Evolutionary conservation across 92 coral and sea anemone species (phyloP).

Genomic region (Ricordea florida): DNA sequence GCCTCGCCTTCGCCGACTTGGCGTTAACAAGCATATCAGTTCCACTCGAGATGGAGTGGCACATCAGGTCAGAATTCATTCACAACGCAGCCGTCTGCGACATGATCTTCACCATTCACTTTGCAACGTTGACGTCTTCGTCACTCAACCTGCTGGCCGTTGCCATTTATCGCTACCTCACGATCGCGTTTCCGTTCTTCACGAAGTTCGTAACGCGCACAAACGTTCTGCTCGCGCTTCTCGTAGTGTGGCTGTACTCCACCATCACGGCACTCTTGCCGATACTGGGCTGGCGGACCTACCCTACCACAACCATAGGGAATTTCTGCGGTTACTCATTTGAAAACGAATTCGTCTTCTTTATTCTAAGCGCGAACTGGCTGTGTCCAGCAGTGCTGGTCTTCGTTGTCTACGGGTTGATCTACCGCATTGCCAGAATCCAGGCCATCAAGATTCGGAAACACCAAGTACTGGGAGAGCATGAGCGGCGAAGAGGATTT

Average conservation of each 20-base stretch:
- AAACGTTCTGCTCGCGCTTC: slow-evolving; percentile 40
- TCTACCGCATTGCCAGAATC: slow-evolving; percentile 75
- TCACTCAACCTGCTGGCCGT: slow-evolving; percentile 73
- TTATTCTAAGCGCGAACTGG: slow-evolving; percentile 69
- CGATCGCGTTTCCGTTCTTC: slow-evolving; percentile 76
- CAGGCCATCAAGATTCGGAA: slow-evolving; percentile 75
- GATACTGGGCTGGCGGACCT: slow-evolving; percentile 74
- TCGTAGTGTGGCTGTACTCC: slow-evolving; percentile 71
- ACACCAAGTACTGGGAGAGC: slow-evolving; percentile 51
- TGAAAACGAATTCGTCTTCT: slow-evolving; percentile 42
- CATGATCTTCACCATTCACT: slow-evolving; percentile 57
- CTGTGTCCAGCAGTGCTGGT: slow-evolving; percentile 66
- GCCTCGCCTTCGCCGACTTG: slow-evolving; percentile 76
- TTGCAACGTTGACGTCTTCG: slow-evolving; percentile 65
- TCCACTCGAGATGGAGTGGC: slow-evolving; percentile 79
- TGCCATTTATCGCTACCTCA: slow-evolving; percentile 74
- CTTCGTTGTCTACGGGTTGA: slow-evolving; percentile 60
- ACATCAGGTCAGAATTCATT: slow-evolving; percentile 47
- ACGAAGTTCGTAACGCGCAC: slow-evolving; percentile 41
- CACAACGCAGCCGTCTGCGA: slow-evolving; percentile 71
- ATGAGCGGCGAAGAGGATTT: slow-evolving; percentile 54
- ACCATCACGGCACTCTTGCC: slow-evolving; percentile 59
- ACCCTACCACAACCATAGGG: not conserved
- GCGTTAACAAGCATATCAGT: slow-evolving; percentile 36
- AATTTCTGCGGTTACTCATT: slow-evolving; percentile 27